Evolutionary conservation across 2,888 invertebrate genomes (phyloP).

Genomic region (Strigamia maritima): DNA sequence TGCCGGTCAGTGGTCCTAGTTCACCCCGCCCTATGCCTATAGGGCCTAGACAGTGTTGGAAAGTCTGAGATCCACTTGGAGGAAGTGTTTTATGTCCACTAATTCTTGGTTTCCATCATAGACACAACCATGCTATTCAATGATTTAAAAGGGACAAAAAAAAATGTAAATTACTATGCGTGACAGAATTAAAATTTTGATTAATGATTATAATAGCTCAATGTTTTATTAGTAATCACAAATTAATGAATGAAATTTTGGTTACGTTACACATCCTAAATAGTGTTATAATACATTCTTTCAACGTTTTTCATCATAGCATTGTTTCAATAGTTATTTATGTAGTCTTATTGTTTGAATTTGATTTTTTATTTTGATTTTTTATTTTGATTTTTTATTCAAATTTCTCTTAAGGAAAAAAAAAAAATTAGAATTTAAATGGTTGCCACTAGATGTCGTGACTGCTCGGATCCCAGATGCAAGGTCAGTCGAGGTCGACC

Average conservation of each 20-base stretch:
- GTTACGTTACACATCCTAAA: too few relatives aligned
- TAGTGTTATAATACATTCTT: too few relatives aligned
- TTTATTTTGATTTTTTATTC: not conserved
- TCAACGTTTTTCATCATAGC: too few relatives aligned
- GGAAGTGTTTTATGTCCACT: slow-evolving; percentile 7
- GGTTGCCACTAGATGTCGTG: not conserved
- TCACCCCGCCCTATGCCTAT: slow-evolving; percentile 19
- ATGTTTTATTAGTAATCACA: too few relatives aligned
- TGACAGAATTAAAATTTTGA: not conserved
- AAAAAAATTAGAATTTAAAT: not conserved
- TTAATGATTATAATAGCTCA: not conserved
- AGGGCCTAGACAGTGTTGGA: slow-evolving; percentile 11
- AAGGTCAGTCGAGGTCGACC: not conserved
- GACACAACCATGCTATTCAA: not conserved
- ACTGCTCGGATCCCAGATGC: not conserved
- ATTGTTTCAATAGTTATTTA: too few relatives aligned
- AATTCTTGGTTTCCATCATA: not conserved
- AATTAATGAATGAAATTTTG: not conserved
- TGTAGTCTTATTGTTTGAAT: too few relatives aligned
- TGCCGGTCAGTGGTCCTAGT: slow-evolving; percentile 19
- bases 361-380: too few relatives aligned
- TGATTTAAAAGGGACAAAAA: not conserved
- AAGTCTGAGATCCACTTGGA: slow-evolving; percentile 20
- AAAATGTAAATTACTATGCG: not conserved
- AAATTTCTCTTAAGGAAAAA: not conserved